Evolutionary conservation across 1,140 invertebrate species (phyloP).

Genomic region (Ips typographus): DNA sequence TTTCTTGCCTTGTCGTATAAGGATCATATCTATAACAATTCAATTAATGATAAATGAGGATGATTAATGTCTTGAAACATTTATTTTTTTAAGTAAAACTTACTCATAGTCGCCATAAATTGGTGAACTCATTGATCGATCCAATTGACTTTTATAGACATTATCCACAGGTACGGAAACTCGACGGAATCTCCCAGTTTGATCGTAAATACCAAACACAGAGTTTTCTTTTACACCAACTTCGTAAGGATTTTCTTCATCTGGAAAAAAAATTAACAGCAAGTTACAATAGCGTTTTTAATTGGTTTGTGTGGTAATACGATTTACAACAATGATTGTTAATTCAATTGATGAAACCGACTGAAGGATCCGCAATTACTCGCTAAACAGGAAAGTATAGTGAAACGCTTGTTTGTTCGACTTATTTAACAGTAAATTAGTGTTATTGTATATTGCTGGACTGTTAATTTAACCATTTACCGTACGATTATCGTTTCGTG

Average conservation of each 20-base stretch:
- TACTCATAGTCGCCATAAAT: conserved; percentile 26
- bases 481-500: too few relatives aligned
- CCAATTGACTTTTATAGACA: conserved; percentile 30
- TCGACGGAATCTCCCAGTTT: conserved; percentile 34
- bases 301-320: too few relatives aligned
- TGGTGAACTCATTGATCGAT: conserved; percentile 39
- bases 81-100: background rate
- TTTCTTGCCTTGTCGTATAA: conserved; percentile 33
- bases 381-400: too few relatives aligned
- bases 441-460: too few relatives aligned
- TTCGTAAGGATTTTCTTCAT: conserved; percentile 40
- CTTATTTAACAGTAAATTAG: too few relatives aligned
- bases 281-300: background rate
- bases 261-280: conserved; percentile 21
- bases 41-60: conserved; percentile 3
- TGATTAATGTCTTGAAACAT: too few relatives aligned
- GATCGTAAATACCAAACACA: conserved; percentile 43
- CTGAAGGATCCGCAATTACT: too few relatives aligned
- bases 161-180: conserved; percentile 35
- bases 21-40: conserved; percentile 38
- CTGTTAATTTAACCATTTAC: too few relatives aligned
- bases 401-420: too few relatives aligned
- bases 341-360: background rate
- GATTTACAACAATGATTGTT: too few relatives aligned
- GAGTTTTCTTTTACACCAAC: conserved; percentile 34